Evolutionary conservation across 2,888 invertebrate species (phyloP), one percentile per base, ranked within the genome.

Genomic region (Meghimatium bilineatum): DNA sequence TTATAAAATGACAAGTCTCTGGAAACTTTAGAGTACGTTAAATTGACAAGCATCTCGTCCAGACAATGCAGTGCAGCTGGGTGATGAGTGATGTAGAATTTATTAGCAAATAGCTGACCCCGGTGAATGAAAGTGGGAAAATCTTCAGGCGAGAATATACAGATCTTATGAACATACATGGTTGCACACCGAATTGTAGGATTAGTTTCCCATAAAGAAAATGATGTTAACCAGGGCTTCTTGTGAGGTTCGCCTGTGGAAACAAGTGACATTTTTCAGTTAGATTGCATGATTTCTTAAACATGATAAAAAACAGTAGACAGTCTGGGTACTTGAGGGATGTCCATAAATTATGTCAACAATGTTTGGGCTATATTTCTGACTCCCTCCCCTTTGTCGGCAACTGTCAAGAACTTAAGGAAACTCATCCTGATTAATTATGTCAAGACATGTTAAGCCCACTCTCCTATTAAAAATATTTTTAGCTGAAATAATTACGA

Each of bases 81-180:
- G n/a, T 84, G 84, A n/a, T 77, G 56, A 5, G 77, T 66, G 5
- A 63, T 49, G 34, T 75, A 85, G 82, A 92, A 88, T 80, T 93
- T 92, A 85, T 93, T 93, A 20, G 91, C 93, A 83, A 93, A 89
- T 36, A 93, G 87, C 69, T 93, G 90, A 12, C 89, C 90, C 10
- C 88, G 85, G 0, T 71, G 83, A 38, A 84, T 77, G 29, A 93
- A 86, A 88, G 89, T 89, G 5, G 89, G 86, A 32, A 93, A 82
- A 85, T 93, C 93, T 26, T 80, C 85, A 20, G 85, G 83, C 12
- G 86, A 81, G 60, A 90, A 89, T 20, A 89, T 85, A 79, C 91
- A 91, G 1, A 89, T 86, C 14, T 88, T 85, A n/a, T 88, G 85
- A 1, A 88, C 78, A 80, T 87, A 87, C 29, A 80, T 84, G 0